These are phyloP conservation scores for Ceraclea dissimilis DNA, from an alignment of 2,888 invertebrate genomes.

Conservation along the genomic window DNA sequence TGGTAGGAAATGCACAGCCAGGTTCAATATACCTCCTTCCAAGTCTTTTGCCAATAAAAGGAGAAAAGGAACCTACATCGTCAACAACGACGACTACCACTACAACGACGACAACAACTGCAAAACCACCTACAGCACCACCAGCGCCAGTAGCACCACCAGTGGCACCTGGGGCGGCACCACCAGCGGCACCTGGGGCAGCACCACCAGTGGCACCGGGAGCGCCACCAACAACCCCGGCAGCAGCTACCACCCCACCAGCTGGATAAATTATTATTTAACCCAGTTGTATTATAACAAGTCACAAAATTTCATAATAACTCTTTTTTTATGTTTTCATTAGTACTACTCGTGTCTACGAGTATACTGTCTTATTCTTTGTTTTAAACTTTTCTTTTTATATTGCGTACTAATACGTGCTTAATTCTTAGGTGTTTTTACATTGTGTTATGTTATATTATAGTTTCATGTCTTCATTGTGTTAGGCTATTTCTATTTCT, in stretches of 20 bases:
- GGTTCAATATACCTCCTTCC: neutral
- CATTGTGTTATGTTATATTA: too few species aligned
- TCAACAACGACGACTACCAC: constrained; percentile 2
- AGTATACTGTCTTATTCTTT: too few species aligned
- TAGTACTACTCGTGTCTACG: too few species aligned
- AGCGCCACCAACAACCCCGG: constrained; percentile 8
- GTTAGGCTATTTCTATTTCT: too few species aligned
- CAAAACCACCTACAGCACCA: neutral
- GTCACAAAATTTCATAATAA: too few species aligned
- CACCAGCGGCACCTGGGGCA: neutral
- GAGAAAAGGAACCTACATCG: neutral
- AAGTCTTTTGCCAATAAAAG: neutral
- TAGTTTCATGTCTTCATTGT: too few species aligned
- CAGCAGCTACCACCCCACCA: neutral
- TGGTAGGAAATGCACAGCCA: neutral
- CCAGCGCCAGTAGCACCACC: neutral
- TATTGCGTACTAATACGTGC: too few species aligned
- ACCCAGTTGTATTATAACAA: too few species aligned
- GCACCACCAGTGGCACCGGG: constrained; percentile 8
- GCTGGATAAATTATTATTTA: neutral
- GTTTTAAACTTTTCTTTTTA: too few species aligned
- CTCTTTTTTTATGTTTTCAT: too few species aligned
- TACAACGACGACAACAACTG: neutral
- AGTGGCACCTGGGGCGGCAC: neutral
- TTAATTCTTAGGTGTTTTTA: too few species aligned